phyloP scores from a whole-genome alignment of 2,797 vertebrate species.

The Spinus olivaceus region DNA sequence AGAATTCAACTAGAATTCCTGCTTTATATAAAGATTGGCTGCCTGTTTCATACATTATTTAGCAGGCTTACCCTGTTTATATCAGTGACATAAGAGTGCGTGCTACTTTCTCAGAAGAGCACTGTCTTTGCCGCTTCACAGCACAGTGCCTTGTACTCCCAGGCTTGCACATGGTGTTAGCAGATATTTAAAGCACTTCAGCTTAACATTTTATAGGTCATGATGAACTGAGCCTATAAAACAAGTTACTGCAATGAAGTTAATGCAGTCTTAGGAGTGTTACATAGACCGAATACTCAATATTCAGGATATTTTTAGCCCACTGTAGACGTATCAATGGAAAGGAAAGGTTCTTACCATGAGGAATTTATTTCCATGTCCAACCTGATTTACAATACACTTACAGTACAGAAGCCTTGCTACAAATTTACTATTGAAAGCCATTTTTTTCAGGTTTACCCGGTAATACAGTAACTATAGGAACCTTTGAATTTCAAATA shows the following conservation, averaged over 20 bases:
- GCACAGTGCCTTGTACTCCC: slow-evolving; percentile 78
- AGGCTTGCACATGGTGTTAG: slow-evolving; percentile 73
- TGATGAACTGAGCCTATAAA: slow-evolving; percentile 78
- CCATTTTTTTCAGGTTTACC: neutral
- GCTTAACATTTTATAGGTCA: slow-evolving; percentile 86
- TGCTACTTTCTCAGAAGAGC: slow-evolving; percentile 79
- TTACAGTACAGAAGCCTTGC: neutral
- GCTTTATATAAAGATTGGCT: slow-evolving; percentile 38
- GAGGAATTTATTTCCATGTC: neutral
- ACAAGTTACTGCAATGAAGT: slow-evolving; percentile 71
- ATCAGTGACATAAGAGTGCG: slow-evolving; percentile 81
- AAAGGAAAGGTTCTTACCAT: neutral
- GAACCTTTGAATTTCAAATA: neutral
- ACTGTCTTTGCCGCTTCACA: slow-evolving; percentile 79
- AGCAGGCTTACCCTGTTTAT: slow-evolving; percentile 81
- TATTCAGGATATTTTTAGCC: slow-evolving; percentile 41
- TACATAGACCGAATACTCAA: slow-evolving; percentile 7
- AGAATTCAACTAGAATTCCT: neutral
- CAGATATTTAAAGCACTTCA: slow-evolving; percentile 85
- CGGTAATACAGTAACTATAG: neutral
- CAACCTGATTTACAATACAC: neutral
- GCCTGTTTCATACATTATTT: slow-evolving; percentile 74
- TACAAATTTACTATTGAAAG: neutral
- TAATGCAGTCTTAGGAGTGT: slow-evolving; percentile 60
- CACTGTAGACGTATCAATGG: neutral